Conservation (phyloP, 2,113 vertebrate genomes). For the Natator depressus region DNA sequence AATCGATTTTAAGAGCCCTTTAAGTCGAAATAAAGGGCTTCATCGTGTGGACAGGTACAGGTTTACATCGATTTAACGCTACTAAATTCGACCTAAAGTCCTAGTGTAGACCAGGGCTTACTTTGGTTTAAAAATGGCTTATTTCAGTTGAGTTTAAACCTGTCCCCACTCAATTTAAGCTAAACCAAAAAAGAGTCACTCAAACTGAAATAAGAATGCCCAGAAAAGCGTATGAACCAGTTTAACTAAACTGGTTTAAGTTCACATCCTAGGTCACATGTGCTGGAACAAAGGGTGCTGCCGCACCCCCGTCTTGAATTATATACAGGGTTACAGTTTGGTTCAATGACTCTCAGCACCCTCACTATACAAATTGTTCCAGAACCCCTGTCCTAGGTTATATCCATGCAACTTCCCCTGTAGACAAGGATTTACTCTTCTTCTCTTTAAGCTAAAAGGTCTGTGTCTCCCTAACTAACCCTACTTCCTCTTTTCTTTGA, state of each 20-base stretch:
- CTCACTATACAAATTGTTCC: too few species aligned
- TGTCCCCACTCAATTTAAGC: neutral
- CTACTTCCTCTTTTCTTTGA: neutral
- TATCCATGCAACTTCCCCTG: neutral
- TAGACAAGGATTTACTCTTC: neutral
- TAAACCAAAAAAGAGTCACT: neutral
- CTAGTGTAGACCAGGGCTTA: too few species aligned
- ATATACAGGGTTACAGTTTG: too few species aligned
- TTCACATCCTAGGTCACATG: neutral
- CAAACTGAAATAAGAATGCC: neutral
- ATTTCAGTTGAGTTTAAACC: neutral
- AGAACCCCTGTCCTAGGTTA: neutral
- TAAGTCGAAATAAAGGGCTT: too few species aligned
- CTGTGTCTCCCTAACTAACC: neutral
- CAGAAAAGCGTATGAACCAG: neutral
- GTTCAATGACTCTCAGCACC: too few species aligned
- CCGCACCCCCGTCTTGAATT: too few species aligned
- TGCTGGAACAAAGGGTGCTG: too few species aligned
- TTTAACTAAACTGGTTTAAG: neutral
- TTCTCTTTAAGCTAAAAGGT: neutral
- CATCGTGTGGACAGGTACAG: too few species aligned
- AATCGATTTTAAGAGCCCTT: too few species aligned
- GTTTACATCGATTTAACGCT: too few species aligned
- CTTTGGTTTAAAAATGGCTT: neutral
- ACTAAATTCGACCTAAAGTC: too few species aligned